Base-by-base conservation (phyloP, 2,113 vertebrate genomes). In the Microcebus griseorufus region DNA sequence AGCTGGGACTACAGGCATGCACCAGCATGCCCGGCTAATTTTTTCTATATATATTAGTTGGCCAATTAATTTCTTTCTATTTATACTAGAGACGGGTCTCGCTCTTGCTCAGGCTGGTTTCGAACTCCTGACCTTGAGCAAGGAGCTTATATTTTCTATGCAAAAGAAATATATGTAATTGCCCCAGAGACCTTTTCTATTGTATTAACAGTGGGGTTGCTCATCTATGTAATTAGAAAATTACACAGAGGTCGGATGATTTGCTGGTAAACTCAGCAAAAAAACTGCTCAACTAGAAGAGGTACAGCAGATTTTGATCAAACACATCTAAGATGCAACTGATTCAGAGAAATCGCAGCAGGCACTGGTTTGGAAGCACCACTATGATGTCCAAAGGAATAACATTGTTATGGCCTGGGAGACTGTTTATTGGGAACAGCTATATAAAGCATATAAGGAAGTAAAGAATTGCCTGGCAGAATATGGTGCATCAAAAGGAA, bases 281-380 rank as follows among this genome's bases (percentile, higher is more conserved):
- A 99, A 99, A 94, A 0, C 99, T 5, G 94, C 98, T 64, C 83
- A 95, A 29, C 98, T 96, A 60, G 48, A 98, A 92, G 98, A 98
- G 32, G 97, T 98, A 85, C 99, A 99, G 94, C 97, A 99, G 0
- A 4, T 91, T 1, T 86, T 98, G 1, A 97, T 99, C 0, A 14
- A 93, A 64, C 6, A 0, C 1, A 95, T 99, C 20, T 9, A 98
- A 96, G 58, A 96, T 27, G 98, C 98, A 42, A 98, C 99, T 11
- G 98, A 99, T 14, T 17, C 97, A 5, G 99, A 99, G 98, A 99
- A 99, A 98, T 99, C 99, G 97, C 99, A 99, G 83, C 99, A 99
- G 87, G 99, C 99, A 99, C 97, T 99, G 91, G 97, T 32, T 0
- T 98, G 99, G 11, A 99, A 99, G 55, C 96, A 96, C 70, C n/a